Base-by-base conservation (phyloP, 2,888 invertebrate species). In the Orthosia gothica region DNA sequence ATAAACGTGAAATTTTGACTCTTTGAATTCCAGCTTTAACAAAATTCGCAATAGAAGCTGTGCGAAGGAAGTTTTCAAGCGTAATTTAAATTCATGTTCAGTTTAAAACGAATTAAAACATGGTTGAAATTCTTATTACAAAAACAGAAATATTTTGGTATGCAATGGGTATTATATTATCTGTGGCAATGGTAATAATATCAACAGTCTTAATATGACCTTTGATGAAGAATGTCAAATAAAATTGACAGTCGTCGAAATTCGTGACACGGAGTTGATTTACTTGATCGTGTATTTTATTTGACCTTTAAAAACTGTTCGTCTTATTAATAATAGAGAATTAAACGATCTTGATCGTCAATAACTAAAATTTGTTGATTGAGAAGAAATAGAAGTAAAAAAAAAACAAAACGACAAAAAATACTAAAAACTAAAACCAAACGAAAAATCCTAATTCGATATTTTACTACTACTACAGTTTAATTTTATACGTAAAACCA, bases 211-310 rank as follows among this genome's bases (percentile, higher is more conserved):
- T 12, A 13, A 7, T 18, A n/a, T 58, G 54, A 66, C 49, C 23
- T 79, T 74, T 54, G 16, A 47, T n/a, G 54, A 26, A 52, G 15
- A 79, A 79, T 69, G 62, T 79, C 79, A 74, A 79, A 74, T 55
- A 45, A 69, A 79, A 79, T 74, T 65, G 20, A 15, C 59, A 62
- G 23, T 49, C 20, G 0, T 64, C 23, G 26, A 23, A 59, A 40
- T 9, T 73, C 73, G 64, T 73, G 68, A 73, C 64, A 58, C 0
- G 4, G 5, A 23, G 7, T 58, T 67, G 40, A 59, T 72, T 67
- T 50, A 64, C n/a, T 23, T n/a, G 49, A 63, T 23, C 15, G 20
- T 54, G 49, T 78, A 26, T 58, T 67, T 67, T 20, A 50, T 45
- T 66, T 55, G 9, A 62, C 32, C 18, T 78, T 55, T 65, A 15